phyloP scores from a whole-genome alignment of 2,797 vertebrate genomes.

The Phylloscopus collybita region DNA sequence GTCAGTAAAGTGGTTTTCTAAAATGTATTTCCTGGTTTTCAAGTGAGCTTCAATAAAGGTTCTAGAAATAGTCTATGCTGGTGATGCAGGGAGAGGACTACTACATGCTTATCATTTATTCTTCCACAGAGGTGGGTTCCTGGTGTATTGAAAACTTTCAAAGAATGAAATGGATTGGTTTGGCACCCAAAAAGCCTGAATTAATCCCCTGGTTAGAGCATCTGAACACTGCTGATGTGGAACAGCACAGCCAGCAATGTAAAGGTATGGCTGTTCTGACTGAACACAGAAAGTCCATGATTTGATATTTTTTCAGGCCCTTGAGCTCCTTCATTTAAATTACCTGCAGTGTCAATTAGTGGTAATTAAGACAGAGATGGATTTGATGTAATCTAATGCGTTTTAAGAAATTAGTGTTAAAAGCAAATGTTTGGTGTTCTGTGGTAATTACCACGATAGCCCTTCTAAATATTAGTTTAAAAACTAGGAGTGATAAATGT shows the following conservation, averaged over 20 bases:
- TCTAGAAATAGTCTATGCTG: not conserved
- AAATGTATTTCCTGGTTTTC: constrained; percentile 5
- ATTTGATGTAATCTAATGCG: not conserved
- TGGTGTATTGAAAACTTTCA: not conserved
- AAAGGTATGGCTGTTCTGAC: not conserved
- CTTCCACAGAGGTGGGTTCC: not conserved
- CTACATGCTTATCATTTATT: constrained; percentile 8
- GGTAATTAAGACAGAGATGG: not conserved
- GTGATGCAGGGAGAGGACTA: not conserved
- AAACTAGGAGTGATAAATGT: not conserved
- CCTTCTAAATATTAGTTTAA: not conserved
- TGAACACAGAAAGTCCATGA: not conserved
- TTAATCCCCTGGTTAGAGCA: not conserved
- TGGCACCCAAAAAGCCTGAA: constrained; percentile 10
- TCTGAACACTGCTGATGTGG: not conserved
- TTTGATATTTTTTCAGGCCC: not conserved
- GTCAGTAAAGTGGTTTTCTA: constrained; percentile 19
- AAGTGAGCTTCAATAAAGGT: not conserved
- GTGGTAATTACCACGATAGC: not conserved
- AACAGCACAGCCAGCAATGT: not conserved
- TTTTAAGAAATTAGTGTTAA: not conserved
- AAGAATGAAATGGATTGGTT: not conserved
- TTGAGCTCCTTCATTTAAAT: constrained; percentile 18
- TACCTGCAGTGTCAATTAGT: constrained; percentile 5
- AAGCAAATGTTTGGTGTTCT: not conserved